These are phyloP conservation scores for Ceratotherium simum DNA, from an alignment of 2,113 vertebrate genomes.

Conservation along the genomic window DNA sequence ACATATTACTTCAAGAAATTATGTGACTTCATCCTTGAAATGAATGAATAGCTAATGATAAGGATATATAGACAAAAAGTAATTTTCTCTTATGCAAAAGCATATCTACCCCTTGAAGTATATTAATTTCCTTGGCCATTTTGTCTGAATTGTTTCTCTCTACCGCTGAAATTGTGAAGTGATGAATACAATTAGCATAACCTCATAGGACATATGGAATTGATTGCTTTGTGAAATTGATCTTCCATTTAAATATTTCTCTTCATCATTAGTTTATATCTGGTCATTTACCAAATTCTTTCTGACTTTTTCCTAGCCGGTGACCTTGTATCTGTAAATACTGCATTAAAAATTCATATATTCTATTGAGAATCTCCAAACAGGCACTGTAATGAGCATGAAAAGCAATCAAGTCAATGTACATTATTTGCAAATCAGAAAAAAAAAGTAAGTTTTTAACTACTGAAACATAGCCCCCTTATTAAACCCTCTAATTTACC, in stretches of 20 bases:
- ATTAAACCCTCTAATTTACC: background rate
- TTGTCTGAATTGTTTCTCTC: background rate
- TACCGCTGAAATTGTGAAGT: background rate
- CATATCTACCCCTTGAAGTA: background rate
- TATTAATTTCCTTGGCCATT: background rate
- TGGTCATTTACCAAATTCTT: slow-evolving; percentile 16
- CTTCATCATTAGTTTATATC: slow-evolving; percentile 24
- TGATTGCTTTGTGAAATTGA: slow-evolving; percentile 38
- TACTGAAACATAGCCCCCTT: background rate
- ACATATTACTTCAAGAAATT: background rate
- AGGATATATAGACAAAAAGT: background rate
- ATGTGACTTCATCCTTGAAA: background rate
- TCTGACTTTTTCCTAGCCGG: background rate
- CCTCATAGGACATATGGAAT: background rate
- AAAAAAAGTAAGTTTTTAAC: slow-evolving; percentile 39
- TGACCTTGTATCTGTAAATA: background rate
- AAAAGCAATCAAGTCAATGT: background rate
- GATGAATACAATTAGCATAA: background rate
- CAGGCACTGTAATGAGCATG: background rate
- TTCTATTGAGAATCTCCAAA: background rate
- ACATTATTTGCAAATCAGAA: slow-evolving; percentile 19
- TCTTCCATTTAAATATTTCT: background rate
- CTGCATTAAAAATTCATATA: background rate
- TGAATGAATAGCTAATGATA: background rate
- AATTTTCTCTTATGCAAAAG: slow-evolving; percentile 6